Evolutionary conservation across 2,113 vertebrate species (phyloP), one percentile per base, ranked within the genome.

Genomic region (Seriola dumerili): DNA sequence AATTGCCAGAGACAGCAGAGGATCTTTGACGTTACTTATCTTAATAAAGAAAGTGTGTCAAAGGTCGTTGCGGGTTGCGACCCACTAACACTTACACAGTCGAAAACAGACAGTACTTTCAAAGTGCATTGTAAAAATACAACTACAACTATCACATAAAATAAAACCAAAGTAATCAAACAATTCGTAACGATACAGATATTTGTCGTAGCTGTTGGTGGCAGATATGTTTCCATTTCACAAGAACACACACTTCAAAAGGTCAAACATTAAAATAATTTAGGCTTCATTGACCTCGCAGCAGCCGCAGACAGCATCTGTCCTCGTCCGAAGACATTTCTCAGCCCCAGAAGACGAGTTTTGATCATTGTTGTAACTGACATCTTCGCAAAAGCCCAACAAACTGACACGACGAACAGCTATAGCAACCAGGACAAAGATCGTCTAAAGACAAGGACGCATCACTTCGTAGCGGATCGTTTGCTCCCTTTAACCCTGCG

Each of bases 321-420:
- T 72, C 59, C 38, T 61, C 67, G 25, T 3, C 71, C 16, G 12
- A 32, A 52, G 3, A 76, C 66, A 73, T 90, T 57, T 71, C 66
- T 88, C 4, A 91, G 42, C 3, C 78, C 74, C 0, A 29, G 68
- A 36, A 91, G 2, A 62, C 29, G 85, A 0, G 38, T 34, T 68
- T 55, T 70, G 0, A 77, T 4, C 8, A 89, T 29, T 62, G 85
- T 91, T 17, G 61, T 88, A 58, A 80, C 54, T 76, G 93, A 72
- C 95, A 95, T 94, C 74, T 59, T 62, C 0, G 9, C 21, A 25
- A 23, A 23, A 57, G 2, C 8, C 5, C 3, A 25, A 57, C 7
- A 0, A 19, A 8, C 19, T 3, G 1, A 9, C 8, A 25, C n/a
- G 10, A 10, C 9, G 10, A 1, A n/a, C 50, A 17, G n/a, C 19